Conservation (phyloP, 1,140 invertebrate genomes). For the Sinonovacula constricta region DNA sequence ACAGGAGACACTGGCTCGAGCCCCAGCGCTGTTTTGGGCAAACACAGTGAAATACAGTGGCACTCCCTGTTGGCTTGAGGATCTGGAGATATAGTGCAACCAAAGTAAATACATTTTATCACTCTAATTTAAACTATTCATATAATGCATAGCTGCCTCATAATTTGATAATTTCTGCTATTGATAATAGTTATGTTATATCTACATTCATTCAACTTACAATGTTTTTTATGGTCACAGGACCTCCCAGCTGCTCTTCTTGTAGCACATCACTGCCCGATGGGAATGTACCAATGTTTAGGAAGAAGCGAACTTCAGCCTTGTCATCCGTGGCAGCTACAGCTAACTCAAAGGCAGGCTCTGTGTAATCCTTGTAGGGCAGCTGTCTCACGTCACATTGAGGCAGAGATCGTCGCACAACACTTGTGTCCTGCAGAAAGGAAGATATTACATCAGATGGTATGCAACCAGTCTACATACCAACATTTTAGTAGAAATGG, state of each 20-base stretch:
- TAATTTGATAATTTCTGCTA: too few relatives aligned
- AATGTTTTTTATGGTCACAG: background rate
- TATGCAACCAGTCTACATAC: too few relatives aligned
- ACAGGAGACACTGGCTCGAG: constrained; percentile 44
- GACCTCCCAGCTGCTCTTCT: constrained; percentile 22
- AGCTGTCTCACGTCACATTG: constrained; percentile 25
- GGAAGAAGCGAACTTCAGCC: constrained; percentile 26
- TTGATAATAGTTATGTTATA: too few relatives aligned
- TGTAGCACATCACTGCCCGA: constrained; percentile 15
- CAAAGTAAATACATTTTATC: too few relatives aligned
- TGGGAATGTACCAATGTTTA: constrained; percentile 35
- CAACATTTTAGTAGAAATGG: too few relatives aligned
- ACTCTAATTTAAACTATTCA: too few relatives aligned
- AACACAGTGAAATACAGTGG: constrained; percentile 57
- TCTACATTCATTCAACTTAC: too few relatives aligned
- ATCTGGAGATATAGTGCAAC: background rate
- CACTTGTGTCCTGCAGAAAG: too few relatives aligned
- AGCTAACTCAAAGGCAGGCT: constrained; percentile 43
- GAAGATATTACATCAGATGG: too few relatives aligned
- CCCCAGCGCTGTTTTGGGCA: constrained; percentile 56
- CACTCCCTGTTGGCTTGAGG: constrained; percentile 3
- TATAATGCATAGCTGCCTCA: too few relatives aligned
- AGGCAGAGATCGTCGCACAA: background rate
- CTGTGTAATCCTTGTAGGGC: constrained; percentile 34
- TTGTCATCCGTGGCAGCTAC: constrained; percentile 35